phyloP scores from a whole-genome alignment of 1,140 invertebrate species.

The Bombus pascuorum region DNA sequence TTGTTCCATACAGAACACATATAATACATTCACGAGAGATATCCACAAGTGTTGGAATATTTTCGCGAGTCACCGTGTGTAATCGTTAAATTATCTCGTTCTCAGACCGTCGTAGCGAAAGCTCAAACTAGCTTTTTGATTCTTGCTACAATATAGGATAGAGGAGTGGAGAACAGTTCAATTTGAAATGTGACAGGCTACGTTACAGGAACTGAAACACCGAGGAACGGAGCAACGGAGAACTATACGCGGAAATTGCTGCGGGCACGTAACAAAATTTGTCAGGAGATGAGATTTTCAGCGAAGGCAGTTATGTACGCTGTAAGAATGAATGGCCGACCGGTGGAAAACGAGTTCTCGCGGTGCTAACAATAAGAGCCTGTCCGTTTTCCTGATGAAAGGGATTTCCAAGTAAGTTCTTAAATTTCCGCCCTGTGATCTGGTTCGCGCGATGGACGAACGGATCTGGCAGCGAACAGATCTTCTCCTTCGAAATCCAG shows the following conservation, averaged over 20 bases:
- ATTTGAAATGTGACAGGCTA: background rate
- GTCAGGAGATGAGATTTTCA: conserved; percentile 67
- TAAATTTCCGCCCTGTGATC: conserved; percentile 58
- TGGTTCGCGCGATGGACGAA: conserved; percentile 6
- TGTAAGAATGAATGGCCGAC: conserved; percentile 57
- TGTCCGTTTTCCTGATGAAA: conserved; percentile 48
- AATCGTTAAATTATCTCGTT: too few species aligned
- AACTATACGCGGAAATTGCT: conserved; percentile 59
- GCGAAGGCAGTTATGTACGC: conserved; percentile 56
- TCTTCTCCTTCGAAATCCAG: conserved; percentile 2
- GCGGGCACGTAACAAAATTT: conserved; percentile 66
- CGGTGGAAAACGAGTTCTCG: conserved; percentile 57
- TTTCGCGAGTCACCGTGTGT: too few species aligned
- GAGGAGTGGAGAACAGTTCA: background rate
- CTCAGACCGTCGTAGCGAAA: too few species aligned
- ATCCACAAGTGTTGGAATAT: too few species aligned
- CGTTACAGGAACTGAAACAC: conserved; percentile 14
- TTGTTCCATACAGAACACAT: too few species aligned
- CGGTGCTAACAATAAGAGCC: conserved; percentile 58
- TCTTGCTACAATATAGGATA: too few species aligned
- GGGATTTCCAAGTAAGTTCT: conserved; percentile 59
- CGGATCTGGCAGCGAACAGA: background rate
- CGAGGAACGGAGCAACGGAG: background rate
- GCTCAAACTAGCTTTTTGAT: too few species aligned
- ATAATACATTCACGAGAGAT: too few species aligned